Percentiles rank a stretch among this genome's conserved stretches.
Evolutionary conservation across 2,113 vertebrate species (phyloP).

Genomic region (Natator depressus): DNA sequence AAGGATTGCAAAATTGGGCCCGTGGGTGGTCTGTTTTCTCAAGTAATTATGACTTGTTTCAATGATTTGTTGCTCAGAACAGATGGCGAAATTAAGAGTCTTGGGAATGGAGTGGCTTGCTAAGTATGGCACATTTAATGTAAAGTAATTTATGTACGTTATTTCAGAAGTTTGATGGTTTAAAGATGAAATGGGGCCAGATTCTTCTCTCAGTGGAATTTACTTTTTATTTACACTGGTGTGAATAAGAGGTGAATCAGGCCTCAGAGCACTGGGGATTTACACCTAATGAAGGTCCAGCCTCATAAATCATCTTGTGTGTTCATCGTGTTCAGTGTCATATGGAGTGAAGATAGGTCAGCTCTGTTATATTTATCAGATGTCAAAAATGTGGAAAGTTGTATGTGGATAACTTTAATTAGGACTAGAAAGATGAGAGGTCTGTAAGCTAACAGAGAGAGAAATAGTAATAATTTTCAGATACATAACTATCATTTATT

Average conservation of each 20-base stretch:
- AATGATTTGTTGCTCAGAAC: neutral
- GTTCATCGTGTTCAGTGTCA: neutral
- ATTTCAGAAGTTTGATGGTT: neutral
- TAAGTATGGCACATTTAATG: neutral
- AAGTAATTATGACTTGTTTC: neutral
- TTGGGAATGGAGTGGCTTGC: rapidly evolving
- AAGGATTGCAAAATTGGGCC: neutral
- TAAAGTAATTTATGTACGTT: neutral
- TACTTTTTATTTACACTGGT: neutral
- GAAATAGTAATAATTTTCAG: neutral
- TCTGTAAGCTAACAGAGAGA: neutral
- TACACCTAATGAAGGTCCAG: rapidly evolving
- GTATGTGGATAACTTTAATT: neutral
- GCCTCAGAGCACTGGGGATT: neutral
- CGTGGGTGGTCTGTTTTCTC: neutral
- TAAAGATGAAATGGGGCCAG: neutral
- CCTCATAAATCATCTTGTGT: neutral
- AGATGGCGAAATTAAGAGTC: neutral
- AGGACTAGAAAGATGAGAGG: neutral
- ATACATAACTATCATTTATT: neutral
- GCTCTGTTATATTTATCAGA: neutral
- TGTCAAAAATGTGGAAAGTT: neutral
- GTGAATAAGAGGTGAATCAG: neutral
- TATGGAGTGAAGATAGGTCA: neutral
- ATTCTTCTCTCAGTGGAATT: neutral